These are phyloP conservation scores for Trichogramma dendrolimi DNA, from an alignment of 2,888 invertebrate genomes.

Conservation along the genomic window DNA sequence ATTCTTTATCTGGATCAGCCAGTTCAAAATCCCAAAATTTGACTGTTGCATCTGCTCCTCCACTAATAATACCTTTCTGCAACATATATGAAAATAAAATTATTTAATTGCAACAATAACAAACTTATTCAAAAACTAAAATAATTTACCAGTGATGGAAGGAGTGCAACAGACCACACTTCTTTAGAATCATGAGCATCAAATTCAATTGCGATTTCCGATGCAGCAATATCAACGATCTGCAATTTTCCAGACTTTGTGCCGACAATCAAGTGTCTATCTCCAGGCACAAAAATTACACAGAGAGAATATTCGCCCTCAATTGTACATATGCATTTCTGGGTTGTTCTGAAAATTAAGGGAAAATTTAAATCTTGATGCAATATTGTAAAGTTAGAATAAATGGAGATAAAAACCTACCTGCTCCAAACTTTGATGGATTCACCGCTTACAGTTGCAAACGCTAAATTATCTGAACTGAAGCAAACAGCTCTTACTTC, in stretches of 20 bases:
- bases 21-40: slow-evolving; percentile 94
- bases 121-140: slow-evolving; percentile 10
- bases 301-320: slow-evolving; percentile 66
- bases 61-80: slow-evolving; percentile 75
- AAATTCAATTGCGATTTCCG: slow-evolving; percentile 75
- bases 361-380: slow-evolving; percentile 6
- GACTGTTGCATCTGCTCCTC: slow-evolving; percentile 83
- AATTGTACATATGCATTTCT: slow-evolving; percentile 63
- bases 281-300: slow-evolving; percentile 80
- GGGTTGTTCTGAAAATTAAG: slow-evolving; percentile 52
- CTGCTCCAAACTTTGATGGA: slow-evolving; percentile 93
- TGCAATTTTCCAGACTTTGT: slow-evolving; percentile 78
- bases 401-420: slow-evolving; percentile 45
- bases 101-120: slow-evolving; percentile 11
- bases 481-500: slow-evolving; percentile 84
- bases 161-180: slow-evolving; percentile 72
- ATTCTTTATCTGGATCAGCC: slow-evolving; percentile 61
- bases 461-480: slow-evolving; percentile 84
- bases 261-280: slow-evolving; percentile 84
- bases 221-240: slow-evolving; percentile 80
- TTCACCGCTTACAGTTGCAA: slow-evolving; percentile 83
- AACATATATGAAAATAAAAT: slow-evolving; percentile 37
- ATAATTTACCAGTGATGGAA: slow-evolving; percentile 53
- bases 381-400: slow-evolving; percentile 1
- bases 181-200: slow-evolving; percentile 73